Conservation (phyloP, 53 echinoderm and acorn worm genomes). For the Astropecten irregularis region DNA sequence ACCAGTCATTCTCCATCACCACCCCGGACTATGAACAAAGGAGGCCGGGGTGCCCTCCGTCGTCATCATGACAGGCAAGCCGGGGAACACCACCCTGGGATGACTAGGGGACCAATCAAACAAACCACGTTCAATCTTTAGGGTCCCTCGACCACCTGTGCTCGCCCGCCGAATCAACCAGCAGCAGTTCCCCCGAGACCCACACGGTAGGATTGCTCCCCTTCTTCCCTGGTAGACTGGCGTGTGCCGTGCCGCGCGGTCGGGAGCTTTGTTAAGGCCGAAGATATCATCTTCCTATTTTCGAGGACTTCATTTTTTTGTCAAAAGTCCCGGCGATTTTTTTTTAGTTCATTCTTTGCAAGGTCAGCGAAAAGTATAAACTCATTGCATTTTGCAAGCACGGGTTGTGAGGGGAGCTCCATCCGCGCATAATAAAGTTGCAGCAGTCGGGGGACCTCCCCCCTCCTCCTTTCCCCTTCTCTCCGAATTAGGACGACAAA, state of each 20-base stretch:
- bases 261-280: slow-evolving; percentile 28
- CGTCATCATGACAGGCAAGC: slow-evolving; percentile 28
- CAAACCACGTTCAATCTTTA: slow-evolving; percentile 15
- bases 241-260: background rate
- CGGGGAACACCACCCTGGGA: slow-evolving; percentile 41
- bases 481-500: too few species aligned
- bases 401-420: too few species aligned
- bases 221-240: background rate
- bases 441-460: too few species aligned
- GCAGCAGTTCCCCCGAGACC: slow-evolving; percentile 9
- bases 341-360: background rate
- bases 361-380: too few species aligned
- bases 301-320: slow-evolving; percentile 48
- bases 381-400: too few species aligned
- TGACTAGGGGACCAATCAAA: slow-evolving; percentile 10
- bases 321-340: background rate
- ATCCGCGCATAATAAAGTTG: too few species aligned
- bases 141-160: slow-evolving; percentile 23
- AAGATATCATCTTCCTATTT: slow-evolving; percentile 50
- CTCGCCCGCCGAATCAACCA: slow-evolving; percentile 32
- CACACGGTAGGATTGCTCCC: background rate
- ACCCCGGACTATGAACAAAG: background rate
- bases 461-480: too few species aligned
- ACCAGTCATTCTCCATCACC: background rate
- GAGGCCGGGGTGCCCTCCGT: background rate